phyloP scores from a whole-genome alignment of 2,113 vertebrate species.

The Platysteira castanea region DNA sequence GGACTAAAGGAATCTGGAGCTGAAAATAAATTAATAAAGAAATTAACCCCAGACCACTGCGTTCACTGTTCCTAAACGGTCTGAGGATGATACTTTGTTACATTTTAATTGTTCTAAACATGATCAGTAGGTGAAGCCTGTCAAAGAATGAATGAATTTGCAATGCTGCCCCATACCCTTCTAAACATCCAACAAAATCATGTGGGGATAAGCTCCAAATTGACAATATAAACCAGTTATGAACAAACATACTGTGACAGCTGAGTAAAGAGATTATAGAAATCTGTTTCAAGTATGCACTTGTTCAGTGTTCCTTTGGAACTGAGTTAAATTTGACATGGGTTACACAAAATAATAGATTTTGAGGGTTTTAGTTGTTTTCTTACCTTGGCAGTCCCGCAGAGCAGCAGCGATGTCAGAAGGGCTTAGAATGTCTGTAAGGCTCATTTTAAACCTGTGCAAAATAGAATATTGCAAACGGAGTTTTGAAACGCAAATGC shows the following conservation, averaged over 20 bases:
- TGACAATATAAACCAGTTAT: neutral
- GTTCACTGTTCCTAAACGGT: neutral
- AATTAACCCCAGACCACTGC: constrained; percentile 19
- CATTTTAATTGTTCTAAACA: neutral
- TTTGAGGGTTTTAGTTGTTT: neutral
- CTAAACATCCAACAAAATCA: neutral
- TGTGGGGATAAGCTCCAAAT: neutral
- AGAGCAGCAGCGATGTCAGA: constrained; percentile 90
- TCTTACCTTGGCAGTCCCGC: constrained; percentile 93
- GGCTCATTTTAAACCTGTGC: constrained; percentile 86
- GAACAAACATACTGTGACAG: neutral
- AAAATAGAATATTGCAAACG: neutral
- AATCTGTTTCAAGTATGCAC: neutral
- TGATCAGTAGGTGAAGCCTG: neutral
- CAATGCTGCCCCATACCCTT: neutral
- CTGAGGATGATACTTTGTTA: neutral
- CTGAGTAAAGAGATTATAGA: neutral
- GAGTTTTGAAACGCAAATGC: neutral
- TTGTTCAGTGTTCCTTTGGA: neutral
- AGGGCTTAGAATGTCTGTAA: constrained; percentile 87
- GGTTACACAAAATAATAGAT: neutral
- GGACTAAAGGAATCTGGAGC: constrained; percentile 90
- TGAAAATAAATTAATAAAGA: constrained; percentile 63
- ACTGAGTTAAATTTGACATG: neutral
- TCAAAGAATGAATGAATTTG: neutral